Conservation (phyloP, 2,797 vertebrate genomes). For the Echiichthys vipera region DNA sequence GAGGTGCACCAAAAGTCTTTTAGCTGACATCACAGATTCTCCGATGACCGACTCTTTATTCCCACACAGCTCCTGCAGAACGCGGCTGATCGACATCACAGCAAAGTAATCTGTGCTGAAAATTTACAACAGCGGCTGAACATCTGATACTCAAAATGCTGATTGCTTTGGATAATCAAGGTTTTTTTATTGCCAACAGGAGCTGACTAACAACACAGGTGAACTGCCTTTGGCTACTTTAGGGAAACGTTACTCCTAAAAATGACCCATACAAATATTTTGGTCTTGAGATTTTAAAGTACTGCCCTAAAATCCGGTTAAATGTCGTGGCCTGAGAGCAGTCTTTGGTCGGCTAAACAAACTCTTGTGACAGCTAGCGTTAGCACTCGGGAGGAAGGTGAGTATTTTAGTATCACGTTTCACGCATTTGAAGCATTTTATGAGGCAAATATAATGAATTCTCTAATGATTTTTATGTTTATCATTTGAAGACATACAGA, state of each 20-base stretch:
- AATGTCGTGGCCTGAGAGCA: slow-evolving; percentile 84
- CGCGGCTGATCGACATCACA: background rate
- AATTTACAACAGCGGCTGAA: slow-evolving; percentile 11
- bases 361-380: slow-evolving; percentile 17
- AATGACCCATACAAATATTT: slow-evolving; percentile 15
- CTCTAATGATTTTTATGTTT: slow-evolving; percentile 40
- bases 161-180: slow-evolving; percentile 32
- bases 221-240: slow-evolving; percentile 48
- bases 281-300: slow-evolving; percentile 16
- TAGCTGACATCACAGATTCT: background rate
- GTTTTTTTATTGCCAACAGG: slow-evolving; percentile 43
- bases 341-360: slow-evolving; percentile 89
- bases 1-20: slow-evolving; percentile 21
- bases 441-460: slow-evolving; percentile 22
- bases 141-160: background rate
- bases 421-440: slow-evolving; percentile 33
- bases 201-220: background rate
- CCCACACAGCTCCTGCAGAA: background rate
- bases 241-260: slow-evolving; percentile 8
- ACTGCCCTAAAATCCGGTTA: background rate
- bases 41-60: background rate
- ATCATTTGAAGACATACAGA: slow-evolving; percentile 63
- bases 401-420: slow-evolving; percentile 20
- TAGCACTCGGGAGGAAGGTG: background rate
- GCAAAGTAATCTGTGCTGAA: slow-evolving; percentile 11